Percentiles rank a stretch among this genome's conserved stretches.
phyloP scores from a whole-genome alignment of 2,113 vertebrate genomes.

The Oenanthe oenanthe region DNA sequence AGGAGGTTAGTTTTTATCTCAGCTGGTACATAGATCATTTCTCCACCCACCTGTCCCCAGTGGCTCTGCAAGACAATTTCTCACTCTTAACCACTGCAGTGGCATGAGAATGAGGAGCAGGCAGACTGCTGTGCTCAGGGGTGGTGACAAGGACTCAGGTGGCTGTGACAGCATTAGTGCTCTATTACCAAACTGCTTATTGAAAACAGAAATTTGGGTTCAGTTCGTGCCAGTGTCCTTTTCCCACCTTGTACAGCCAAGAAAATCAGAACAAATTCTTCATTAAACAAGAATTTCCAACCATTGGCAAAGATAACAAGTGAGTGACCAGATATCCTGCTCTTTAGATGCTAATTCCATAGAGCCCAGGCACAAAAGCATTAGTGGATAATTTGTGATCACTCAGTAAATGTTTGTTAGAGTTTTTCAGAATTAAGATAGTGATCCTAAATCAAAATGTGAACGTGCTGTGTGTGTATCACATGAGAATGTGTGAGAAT shows the following conservation, averaged over 20 bases:
- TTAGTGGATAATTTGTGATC: background rate
- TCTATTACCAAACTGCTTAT: background rate
- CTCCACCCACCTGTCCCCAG: constrained; percentile 27
- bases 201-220: background rate
- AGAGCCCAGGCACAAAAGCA: background rate
- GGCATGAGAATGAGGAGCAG: constrained; percentile 13
- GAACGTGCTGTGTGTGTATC: background rate
- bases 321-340: background rate
- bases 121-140: background rate
- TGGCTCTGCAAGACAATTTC: constrained; percentile 13
- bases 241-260: background rate
- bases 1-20: constrained; percentile 17
- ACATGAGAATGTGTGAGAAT: background rate
- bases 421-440: background rate
- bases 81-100: constrained; percentile 19
- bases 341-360: background rate
- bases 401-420: background rate
- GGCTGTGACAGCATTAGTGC: background rate
- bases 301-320: background rate
- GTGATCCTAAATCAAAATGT: background rate
- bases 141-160: background rate
- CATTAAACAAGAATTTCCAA: background rate
- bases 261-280: background rate
- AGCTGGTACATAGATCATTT: background rate
- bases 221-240: background rate